Conservation (phyloP, 2,797 vertebrate species). For the Psittacula derbiana region DNA sequence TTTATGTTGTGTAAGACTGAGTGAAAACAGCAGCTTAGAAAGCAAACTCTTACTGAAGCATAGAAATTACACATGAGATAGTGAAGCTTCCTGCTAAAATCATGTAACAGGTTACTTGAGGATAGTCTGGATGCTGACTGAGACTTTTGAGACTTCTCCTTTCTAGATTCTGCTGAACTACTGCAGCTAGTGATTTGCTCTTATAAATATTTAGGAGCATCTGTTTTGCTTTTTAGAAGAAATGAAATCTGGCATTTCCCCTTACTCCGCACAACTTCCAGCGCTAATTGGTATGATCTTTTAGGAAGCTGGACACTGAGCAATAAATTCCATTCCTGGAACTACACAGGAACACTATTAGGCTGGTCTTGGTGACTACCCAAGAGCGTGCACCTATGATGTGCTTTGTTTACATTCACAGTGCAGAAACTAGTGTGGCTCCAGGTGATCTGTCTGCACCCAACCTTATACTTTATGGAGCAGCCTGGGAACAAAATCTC, state of each 20-base stretch:
- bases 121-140: conserved; percentile 1
- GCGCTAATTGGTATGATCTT: neutral
- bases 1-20: neutral
- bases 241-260: neutral
- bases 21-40: neutral
- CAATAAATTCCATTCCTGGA: neutral
- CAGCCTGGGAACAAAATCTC: neutral
- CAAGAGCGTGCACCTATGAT: neutral
- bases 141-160: neutral
- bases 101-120: neutral
- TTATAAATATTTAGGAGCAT: conserved; percentile 53
- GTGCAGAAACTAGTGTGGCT: neutral
- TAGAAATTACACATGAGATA: neutral
- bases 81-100: neutral
- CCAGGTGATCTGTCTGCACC: neutral
- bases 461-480: neutral
- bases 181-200: neutral
- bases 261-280: neutral
- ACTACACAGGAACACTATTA: neutral
- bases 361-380: neutral
- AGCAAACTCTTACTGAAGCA: neutral
- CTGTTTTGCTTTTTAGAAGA: conserved; percentile 2
- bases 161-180: neutral
- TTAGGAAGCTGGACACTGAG: neutral
- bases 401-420: neutral